Evolutionary conservation across 2,888 invertebrate species (phyloP).

Genomic region (Nemotelus nigrinus): DNA sequence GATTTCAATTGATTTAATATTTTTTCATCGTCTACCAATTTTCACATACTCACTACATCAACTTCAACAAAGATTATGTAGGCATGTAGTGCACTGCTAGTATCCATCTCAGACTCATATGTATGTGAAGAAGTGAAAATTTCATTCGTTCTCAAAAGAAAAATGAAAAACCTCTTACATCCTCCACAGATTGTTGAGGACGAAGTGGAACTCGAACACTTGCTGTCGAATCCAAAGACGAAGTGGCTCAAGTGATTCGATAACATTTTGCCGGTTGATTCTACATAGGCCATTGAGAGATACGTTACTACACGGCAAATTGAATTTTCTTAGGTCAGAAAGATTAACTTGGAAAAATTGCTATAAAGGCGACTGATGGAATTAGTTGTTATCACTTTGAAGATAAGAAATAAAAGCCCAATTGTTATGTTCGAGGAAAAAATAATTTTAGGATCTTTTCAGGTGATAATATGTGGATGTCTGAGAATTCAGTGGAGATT

Average conservation of each 20-base stretch:
- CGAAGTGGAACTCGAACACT: neutral
- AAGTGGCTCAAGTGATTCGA: conserved; percentile 29
- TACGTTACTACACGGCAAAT: conserved; percentile 26
- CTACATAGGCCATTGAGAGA: neutral
- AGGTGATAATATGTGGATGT: neutral
- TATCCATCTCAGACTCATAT: neutral
- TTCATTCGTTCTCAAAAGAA: conserved; percentile 15
- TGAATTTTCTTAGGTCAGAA: conserved; percentile 35
- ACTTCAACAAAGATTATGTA: conserved; percentile 30
- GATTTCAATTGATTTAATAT: conserved; percentile 63
- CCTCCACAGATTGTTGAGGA: conserved; percentile 38
- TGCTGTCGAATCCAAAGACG: neutral
- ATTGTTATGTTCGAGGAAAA: neutral
- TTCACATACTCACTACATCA: conserved; percentile 10
- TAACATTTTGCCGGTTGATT: conserved; percentile 25
- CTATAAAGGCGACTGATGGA: conserved; percentile 24
- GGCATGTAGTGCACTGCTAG: conserved; percentile 26
- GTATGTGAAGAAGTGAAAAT: conserved; percentile 36
- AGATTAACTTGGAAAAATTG: conserved; percentile 31
- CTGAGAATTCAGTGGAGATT: neutral
- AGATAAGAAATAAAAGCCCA: neutral
- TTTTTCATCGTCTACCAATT: conserved; percentile 35
- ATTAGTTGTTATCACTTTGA: neutral
- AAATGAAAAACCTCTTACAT: conserved; percentile 29
- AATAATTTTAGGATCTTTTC: neutral